Evolutionary conservation across 2,797 vertebrate genomes (phyloP), one percentile per base, ranked within the genome.

Genomic region (Mareca strepera): DNA sequence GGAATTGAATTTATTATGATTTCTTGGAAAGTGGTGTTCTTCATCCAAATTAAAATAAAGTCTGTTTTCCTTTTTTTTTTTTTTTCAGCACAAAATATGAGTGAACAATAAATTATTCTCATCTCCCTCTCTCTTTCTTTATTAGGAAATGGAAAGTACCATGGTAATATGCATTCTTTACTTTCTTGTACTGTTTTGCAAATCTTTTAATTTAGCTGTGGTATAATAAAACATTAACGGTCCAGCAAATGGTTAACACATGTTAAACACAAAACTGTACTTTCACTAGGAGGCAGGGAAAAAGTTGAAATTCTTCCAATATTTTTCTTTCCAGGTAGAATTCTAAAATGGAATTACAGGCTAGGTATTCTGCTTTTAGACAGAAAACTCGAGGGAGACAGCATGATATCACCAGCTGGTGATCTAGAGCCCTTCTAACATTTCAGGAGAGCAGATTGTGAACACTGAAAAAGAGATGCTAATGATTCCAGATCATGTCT

Each of bases 251-350:
- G 2, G 15, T 39, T 44, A 77, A 9, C 17, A 39, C 4, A 50
- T 72, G 15, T 50, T 1, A 7, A 82, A 67, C 0, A 0, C 9
- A 44, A 55, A 55, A 6, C 5, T 8, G 7, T 56, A 13, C 7
- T 8, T 5, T 43, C 11, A 25, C 29, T 35, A 68, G 21, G 20
- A 62, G 25, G 13, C 29, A 10, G 18, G 15, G 41, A 50, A 74
- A 77, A 73, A 53, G 12, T n/a, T 67, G 7, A 94, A 95, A 95
- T 84, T 67, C 16, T 82, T 82, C 44, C 33, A 53, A 73, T 48
- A 80, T 91, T 95, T 96, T 86, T 86, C 55, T 95, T 17, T 86
- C 52, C 14, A 20, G 12, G 31, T 80, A 56, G 8, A 87, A 59
- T 46, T 20, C n/a, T 11, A 35, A 64, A 84, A 70, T 52, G 1